Conservation (phyloP, 2,113 vertebrate species). For the Glaucidium brasilianum region DNA sequence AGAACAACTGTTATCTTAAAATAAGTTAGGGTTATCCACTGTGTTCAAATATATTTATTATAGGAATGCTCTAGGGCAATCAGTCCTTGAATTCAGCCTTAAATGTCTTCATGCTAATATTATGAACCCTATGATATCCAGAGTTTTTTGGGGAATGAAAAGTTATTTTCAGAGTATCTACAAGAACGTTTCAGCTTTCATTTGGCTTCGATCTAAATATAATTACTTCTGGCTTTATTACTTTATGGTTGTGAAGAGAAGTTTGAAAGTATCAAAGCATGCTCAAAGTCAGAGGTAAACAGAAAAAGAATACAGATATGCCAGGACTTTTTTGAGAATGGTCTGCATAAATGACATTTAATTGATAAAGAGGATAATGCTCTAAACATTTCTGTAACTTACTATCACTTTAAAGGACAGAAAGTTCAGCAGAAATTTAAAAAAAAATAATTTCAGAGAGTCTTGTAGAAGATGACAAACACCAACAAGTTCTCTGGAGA, state of each 20-base stretch:
- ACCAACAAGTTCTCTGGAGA: not conserved
- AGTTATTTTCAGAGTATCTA: not conserved
- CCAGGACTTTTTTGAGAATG: not conserved
- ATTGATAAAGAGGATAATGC: not conserved
- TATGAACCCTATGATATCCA: not conserved
- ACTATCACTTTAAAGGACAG: not conserved
- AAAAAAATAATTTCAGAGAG: not conserved
- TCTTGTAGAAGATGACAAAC: not conserved
- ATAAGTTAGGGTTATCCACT: not conserved
- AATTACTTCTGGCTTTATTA: not conserved
- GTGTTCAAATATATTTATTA: not conserved
- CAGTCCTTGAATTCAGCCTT: not conserved
- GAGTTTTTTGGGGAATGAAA: not conserved
- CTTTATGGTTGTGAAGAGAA: not conserved
- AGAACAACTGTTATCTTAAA: not conserved
- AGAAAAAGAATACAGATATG: not conserved
- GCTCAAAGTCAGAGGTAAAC: not conserved
- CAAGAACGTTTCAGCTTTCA: not conserved
- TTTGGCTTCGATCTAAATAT: not conserved
- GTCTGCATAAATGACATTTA: not conserved
- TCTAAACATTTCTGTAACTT: not conserved
- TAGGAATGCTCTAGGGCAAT: not conserved
- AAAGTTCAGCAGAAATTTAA: not conserved
- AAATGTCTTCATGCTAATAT: not conserved
- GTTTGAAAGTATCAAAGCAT: not conserved